These are phyloP conservation scores for Luidia sarsii DNA, from an alignment of 53 echinoderm and acorn worm genomes.

Conservation along the genomic window DNA sequence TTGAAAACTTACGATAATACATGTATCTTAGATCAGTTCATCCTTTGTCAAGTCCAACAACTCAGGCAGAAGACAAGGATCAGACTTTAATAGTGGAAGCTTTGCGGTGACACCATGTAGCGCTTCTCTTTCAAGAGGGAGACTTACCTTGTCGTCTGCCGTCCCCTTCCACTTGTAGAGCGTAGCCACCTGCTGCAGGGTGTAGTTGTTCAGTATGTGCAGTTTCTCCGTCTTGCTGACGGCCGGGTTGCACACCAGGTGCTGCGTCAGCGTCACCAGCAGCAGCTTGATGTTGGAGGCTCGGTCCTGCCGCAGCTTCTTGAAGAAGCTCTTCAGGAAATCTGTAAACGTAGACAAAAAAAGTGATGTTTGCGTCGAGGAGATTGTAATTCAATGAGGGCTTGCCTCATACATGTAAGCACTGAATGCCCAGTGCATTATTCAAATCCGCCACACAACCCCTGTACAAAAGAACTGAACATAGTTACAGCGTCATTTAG, in stretches of 20 bases:
- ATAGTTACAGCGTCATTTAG: no score
- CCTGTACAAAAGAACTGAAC: neutral
- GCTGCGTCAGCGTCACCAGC: slow-evolving; percentile 67
- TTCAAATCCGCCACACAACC: neutral
- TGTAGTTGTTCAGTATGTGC: slow-evolving; percentile 79
- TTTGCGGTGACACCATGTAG: no score
- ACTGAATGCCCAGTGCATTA: no score
- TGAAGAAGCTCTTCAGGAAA: slow-evolving; percentile 82
- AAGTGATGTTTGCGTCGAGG: no score
- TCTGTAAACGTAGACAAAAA: slow-evolving; percentile 45
- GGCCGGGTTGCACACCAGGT: slow-evolving; percentile 65
- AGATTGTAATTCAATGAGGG: no score
- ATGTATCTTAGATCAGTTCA: no score
- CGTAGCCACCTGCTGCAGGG: slow-evolving; percentile 67
- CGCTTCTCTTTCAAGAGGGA: no score
- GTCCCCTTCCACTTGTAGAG: slow-evolving; percentile 76
- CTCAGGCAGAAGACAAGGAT: no score
- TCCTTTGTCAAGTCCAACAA: no score
- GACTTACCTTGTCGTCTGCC: slow-evolving; percentile 52
- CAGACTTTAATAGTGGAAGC: no score
- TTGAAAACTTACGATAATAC: no score
- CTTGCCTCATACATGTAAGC: no score
- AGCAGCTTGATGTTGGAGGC: slow-evolving; percentile 69
- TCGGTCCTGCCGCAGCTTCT: slow-evolving; percentile 71
- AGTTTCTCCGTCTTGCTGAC: slow-evolving; percentile 84